A percentile compares a stretch with the other conserved stretches of the same genome.
Evolutionary conservation across 2,113 vertebrate genomes (phyloP).

Genomic region (Neolamprologus fasciatus): DNA sequence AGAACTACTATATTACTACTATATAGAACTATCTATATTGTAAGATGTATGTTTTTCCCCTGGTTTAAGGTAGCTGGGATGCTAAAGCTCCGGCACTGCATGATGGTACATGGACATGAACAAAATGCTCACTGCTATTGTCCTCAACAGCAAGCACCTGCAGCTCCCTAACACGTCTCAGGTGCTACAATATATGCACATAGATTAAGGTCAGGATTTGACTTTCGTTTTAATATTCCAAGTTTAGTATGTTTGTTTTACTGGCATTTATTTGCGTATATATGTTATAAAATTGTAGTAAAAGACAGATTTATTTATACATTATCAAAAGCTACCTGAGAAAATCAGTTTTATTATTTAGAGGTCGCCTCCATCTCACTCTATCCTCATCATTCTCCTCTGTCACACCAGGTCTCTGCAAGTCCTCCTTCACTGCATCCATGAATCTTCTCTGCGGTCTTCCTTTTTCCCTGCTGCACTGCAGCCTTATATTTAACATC

Average conservation of each 20-base stretch:
- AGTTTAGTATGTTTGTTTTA: background rate
- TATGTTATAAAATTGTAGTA: background rate
- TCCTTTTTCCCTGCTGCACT: background rate
- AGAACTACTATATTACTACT: background rate
- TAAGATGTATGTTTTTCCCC: background rate
- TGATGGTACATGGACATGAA: conserved; percentile 80
- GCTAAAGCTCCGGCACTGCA: conserved; percentile 71
- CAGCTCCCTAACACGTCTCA: conserved; percentile 75
- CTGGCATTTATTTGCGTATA: background rate
- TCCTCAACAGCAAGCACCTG: conserved; percentile 76
- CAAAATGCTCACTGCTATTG: conserved; percentile 74
- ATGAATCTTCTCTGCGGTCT: background rate
- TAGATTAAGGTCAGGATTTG: background rate
- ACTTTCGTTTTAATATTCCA: background rate
- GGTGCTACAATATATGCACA: conserved; percentile 45
- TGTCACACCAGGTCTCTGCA: background rate
- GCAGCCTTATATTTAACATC: background rate
- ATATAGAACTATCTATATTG: background rate
- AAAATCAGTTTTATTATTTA: background rate
- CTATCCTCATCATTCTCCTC: background rate
- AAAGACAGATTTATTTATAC: background rate
- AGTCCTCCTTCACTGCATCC: background rate
- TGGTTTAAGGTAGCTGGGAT: conserved; percentile 80
- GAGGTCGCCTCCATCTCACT: background rate
- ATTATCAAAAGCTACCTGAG: background rate